Base-by-base conservation (phyloP, 35 echinoderm and acorn worm species). In the Lytechinus variegatus region DNA sequence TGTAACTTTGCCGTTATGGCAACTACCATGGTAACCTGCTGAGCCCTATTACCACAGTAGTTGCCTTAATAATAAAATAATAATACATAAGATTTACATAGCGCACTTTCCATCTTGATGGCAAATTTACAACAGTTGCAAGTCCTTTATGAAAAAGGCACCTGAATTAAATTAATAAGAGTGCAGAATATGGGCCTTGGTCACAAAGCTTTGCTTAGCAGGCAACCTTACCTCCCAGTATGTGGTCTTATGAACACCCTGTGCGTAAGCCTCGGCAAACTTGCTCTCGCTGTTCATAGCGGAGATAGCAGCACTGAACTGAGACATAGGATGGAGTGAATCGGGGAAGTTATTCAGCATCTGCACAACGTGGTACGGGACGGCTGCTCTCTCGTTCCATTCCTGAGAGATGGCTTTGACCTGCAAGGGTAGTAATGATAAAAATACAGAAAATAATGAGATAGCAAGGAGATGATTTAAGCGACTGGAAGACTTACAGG, bases 321-420 rank as follows among this genome's bases (percentile, higher is more conserved):
- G 98, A 86, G 98, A 99, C 98, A 99, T 99, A 8, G 98, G 98
- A 97, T 99, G 98, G 9, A 99, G 95, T 57, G 95, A 95, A n/a
- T 57, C 95, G 44, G 98, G 98, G 96, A 99, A 99, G 91, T 99
- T 99, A 57, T 98, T 99, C 91, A 99, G 89, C 98, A 99, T 99
- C 91, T 97, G 97, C 52, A 96, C 96, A 12, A 99, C 97, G 86
- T 99, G 98, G 8, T 96, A 96, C 0, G 98, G 98, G 19, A 99
- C 87, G 54, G 96, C 93, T 24, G 96, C 98, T 91, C 98, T 94
- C 51, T 95, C 58, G 9, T 97, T 97, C 98, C 98, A 99, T 21
- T 99, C 97, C 55, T 96, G 96, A 10, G 98, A 99, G 54, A 99
- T 94, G 28, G 96, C 97, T 86, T 96, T 92, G 24, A 92, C 94